A percentile compares a stretch with the other conserved stretches of the same genome.
Conservation (phyloP, 2,113 vertebrate species). For the Struthidea cinerea region DNA sequence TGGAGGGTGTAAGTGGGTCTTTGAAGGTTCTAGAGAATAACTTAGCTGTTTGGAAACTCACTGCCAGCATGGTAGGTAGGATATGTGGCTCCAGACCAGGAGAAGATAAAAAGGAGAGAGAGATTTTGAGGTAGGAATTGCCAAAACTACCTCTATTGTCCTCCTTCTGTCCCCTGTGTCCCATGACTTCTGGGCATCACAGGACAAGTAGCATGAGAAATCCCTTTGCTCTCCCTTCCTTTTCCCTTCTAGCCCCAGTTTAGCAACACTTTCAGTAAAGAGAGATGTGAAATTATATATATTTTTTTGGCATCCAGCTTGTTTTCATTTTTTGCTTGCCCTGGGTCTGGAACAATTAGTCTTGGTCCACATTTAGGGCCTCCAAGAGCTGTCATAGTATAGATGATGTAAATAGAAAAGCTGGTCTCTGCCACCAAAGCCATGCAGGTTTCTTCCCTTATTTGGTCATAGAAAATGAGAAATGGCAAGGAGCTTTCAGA, state of each 20-base stretch:
- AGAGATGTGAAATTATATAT: neutral
- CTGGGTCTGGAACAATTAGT: neutral
- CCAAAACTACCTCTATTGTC: neutral
- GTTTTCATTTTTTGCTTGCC: neutral
- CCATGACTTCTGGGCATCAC: neutral
- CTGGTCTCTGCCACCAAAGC: neutral
- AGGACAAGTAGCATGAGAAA: neutral
- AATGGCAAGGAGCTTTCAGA: neutral
- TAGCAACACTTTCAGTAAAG: neutral
- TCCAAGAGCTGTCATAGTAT: neutral
- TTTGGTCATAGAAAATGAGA: neutral
- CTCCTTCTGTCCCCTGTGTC: accelerated
- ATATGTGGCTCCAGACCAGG: neutral
- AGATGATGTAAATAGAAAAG: neutral
- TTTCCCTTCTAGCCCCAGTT: neutral
- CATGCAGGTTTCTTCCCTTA: neutral
- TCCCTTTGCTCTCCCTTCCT: neutral
- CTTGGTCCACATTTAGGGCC: neutral
- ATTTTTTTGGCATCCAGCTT: neutral
- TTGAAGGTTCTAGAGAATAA: neutral
- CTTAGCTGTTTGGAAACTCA: neutral
- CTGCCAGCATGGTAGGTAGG: neutral
- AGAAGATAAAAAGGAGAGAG: neutral
- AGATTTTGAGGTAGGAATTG: neutral
- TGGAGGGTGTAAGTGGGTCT: neutral